Conservation (phyloP, 1,140 invertebrate species). For the Lycorma delicatula region DNA sequence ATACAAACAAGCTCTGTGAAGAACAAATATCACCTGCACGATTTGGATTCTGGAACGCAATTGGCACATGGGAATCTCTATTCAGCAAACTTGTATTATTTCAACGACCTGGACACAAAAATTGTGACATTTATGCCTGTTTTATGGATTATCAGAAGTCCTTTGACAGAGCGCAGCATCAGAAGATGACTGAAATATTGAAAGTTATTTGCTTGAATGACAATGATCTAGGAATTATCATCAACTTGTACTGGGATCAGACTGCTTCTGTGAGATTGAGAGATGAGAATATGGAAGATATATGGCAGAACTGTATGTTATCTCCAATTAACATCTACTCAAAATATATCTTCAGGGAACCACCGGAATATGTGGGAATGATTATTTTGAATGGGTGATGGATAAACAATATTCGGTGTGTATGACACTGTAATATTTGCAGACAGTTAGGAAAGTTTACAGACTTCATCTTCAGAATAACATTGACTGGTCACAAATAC, state of each 20-base stretch:
- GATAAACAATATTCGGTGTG: neutral
- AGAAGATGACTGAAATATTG: constrained; percentile 17
- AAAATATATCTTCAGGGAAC: constrained; percentile 16
- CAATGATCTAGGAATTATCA: constrained; percentile 20
- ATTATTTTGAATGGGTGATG: constrained; percentile 10
- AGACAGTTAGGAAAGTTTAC: too few species aligned
- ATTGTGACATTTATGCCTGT: constrained; percentile 20
- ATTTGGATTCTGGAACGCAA: constrained; percentile 26
- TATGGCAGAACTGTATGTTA: constrained; percentile 25
- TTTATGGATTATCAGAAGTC: constrained; percentile 27
- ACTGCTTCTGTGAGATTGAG: constrained; percentile 11
- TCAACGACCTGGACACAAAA: constrained; percentile 22
- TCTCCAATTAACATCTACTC: constrained; percentile 34
- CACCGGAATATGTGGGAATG: constrained; percentile 8
- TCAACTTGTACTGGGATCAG: constrained; percentile 20
- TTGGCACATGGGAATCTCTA: constrained; percentile 27
- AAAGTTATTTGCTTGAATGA: constrained; percentile 16
- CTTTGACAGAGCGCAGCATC: constrained; percentile 22
- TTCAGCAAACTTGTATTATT: constrained; percentile 23
- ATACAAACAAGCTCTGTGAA: constrained; percentile 4
- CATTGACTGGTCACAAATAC: too few species aligned
- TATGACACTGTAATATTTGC: too few species aligned
- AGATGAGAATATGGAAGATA: constrained; percentile 16
- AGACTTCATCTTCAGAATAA: too few species aligned
- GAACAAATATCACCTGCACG: constrained; percentile 11